Evolutionary conservation across 2,797 vertebrate genomes (phyloP), one percentile per base, ranked within the genome.

Genomic region (Sphaeramia orbicularis): DNA sequence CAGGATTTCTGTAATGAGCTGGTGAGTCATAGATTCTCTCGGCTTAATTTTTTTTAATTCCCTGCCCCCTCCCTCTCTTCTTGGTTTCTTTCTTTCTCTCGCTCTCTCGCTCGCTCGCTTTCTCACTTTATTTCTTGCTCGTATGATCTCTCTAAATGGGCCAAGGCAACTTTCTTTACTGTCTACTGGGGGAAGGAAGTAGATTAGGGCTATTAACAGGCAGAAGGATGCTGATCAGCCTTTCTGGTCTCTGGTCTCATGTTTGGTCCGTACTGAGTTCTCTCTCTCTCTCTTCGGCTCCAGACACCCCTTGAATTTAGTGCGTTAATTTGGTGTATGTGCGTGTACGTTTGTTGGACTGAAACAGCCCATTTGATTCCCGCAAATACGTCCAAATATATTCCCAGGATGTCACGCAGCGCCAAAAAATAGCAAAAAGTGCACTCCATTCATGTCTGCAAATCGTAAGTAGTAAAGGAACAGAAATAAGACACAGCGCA

Each of bases 1-100:
- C 77, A 53, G 76, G 74, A 81, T 89, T 91, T 87, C 74, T 72
- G 78, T 91, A 92, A 92, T 92, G 86, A 90, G 83, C 75, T 71
- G 16, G 78, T 90, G 87, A 90, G 68, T 89, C 86, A 89, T 64
- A 74, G 53, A 81, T 80, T 89, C 71, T 74, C 65, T 76, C 10
- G 13, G 53, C 59, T 86, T 85, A 72, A 76, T 83, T 83, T 80
- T 83, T 74, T 66, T 52, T 49, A 3, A 72, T 78, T 71, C 63
- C 77, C 59, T 67, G 15, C 74, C 72, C 60, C 62, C 24, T 35
- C 27, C 12, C 21, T 50, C n/a, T 35, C 14, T 37, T n/a, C 10
- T 41, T 13, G 30, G 24, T 14, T 4, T 50, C n/a, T 36, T 27
- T 19, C 19, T 50, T 37, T 19, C 18, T 43, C 44, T 50, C 14